Percentiles rank a stretch among this genome's conserved stretches.
These are phyloP conservation scores for Erethizon dorsatum DNA, from an alignment of 2,797 vertebrate species.

Conservation along the genomic window DNA sequence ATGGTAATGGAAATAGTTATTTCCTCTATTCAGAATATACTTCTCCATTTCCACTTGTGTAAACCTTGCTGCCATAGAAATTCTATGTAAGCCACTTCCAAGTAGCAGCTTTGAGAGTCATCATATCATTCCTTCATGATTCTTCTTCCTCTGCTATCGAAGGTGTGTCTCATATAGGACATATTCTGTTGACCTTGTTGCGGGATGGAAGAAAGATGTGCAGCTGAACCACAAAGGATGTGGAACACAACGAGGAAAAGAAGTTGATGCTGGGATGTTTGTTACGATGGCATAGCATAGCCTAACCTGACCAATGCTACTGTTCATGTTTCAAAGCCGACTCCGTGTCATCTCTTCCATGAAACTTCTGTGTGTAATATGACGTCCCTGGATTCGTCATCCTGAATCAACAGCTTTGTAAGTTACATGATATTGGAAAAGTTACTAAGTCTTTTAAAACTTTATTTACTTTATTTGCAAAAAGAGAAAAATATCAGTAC, in stretches of 20 bases:
- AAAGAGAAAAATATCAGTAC: not conserved
- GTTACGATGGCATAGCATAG: not conserved
- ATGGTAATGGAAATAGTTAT: not conserved
- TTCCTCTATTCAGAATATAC: constrained; percentile 11
- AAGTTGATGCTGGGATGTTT: not conserved
- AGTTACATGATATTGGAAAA: constrained; percentile 30
- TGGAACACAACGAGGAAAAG: not conserved
- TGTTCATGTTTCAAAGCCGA: constrained; percentile 18
- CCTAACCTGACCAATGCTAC: not conserved
- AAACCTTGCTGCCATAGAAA: constrained; percentile 16
- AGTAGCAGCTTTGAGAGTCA: not conserved
- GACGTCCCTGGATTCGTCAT: not conserved
- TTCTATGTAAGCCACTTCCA: not conserved
- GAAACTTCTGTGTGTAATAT: not conserved
- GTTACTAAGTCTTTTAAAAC: not conserved
- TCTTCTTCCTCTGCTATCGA: not conserved
- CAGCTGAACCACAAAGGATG: not conserved
- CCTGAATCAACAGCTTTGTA: not conserved
- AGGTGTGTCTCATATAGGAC: not conserved
- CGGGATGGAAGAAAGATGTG: not conserved
- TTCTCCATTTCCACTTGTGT: not conserved
- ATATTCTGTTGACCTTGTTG: not conserved
- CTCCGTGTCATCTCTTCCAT: not conserved
- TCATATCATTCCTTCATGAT: not conserved
- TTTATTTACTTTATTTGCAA: constrained; percentile 35